Base-by-base conservation (phyloP, 2,888 invertebrate species). In the Orthosia gracilis region DNA sequence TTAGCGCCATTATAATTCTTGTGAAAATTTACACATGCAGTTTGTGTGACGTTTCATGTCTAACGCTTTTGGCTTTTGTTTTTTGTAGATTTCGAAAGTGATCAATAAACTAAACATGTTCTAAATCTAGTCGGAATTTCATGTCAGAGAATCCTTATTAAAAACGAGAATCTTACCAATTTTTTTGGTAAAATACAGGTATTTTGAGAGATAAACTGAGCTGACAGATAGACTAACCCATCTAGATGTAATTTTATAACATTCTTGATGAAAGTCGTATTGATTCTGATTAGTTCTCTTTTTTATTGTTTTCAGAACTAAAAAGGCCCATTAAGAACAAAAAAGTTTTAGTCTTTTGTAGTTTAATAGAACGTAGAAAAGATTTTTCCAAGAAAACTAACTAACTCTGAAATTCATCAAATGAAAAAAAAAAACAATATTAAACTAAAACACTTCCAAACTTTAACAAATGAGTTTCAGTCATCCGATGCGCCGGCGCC, bases 401-500 rank as follows among this genome's bases (percentile, higher is more conserved):
- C n/a, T 3, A n/a, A 58, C 4, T 31, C 31, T 9, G 31, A 23
- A 50, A 5, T 12, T 17, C 49, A 66, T 45, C 3, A 13, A 18
- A n/a, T 13, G 5, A 45, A 61, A 54, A 2, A 2, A 54, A 17
- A 11, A 13, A 5, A 50, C 45, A 18, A 26, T 7, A 23, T 17
- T 21, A 57, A 49, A 21, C 40, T 3, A 65, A 80, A 64, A 69
- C 17, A 47, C 12, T 47, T 61, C 58, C 18, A 17, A 70, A 57
- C 52, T 63, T 68, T 26, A 49, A 69, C 49, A 58, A 82, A 78
- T 65, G 17, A 61, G 55, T 83, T 83, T 73, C 75, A 79, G 72
- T 67, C 63, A 2, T n/a, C 49, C 45, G 73, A 65, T 74, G 84
- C 80, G 84, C 82, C 67, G 82, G 82, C 85, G 83, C 74, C 69